These are phyloP conservation scores for Drosophila nasuta DNA, from an alignment of 1,140 invertebrate species.

Conservation along the genomic window DNA sequence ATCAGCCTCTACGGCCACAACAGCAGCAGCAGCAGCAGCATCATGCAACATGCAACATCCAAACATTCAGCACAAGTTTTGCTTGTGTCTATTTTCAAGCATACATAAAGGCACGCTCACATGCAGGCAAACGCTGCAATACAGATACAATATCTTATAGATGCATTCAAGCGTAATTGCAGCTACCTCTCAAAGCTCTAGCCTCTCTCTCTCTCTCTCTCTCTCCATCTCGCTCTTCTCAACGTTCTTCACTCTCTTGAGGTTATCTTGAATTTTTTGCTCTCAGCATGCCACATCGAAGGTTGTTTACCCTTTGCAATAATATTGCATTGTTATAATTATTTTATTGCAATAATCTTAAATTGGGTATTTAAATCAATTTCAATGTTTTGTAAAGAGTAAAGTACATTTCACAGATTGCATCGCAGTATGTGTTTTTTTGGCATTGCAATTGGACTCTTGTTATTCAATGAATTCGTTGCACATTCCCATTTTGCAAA, in stretches of 20 bases:
- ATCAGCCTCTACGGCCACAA: slow-evolving; percentile 30
- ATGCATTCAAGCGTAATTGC: slow-evolving; percentile 79
- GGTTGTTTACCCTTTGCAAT: slow-evolving; percentile 31
- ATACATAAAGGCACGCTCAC: slow-evolving; percentile 15
- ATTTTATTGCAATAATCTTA: too few species aligned
- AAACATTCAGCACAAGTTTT: slow-evolving; percentile 34
- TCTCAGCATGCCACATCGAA: slow-evolving; percentile 11
- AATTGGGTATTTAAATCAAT: too few species aligned
- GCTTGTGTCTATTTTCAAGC: slow-evolving; percentile 33
- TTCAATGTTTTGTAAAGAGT: not conserved
- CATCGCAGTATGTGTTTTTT: not conserved
- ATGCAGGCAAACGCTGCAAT: slow-evolving; percentile 32
- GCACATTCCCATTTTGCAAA: slow-evolving; percentile 12
- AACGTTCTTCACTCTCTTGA: too few species aligned
- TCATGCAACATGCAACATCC: too few species aligned
- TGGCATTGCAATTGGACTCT: not conserved
- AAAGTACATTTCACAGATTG: not conserved
- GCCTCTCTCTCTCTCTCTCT: not conserved
- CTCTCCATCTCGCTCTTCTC: slow-evolving; percentile 9
- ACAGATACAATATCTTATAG: slow-evolving; percentile 74
- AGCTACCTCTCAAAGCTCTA: slow-evolving; percentile 53
- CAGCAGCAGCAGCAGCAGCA: not conserved
- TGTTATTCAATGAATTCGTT: slow-evolving; percentile 8
- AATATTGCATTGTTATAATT: not conserved
- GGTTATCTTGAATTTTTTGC: slow-evolving; percentile 25